Evolutionary conservation across 1,140 invertebrate genomes (phyloP), one percentile per base, ranked within the genome.

Genomic region (Drosophila novamexicana): DNA sequence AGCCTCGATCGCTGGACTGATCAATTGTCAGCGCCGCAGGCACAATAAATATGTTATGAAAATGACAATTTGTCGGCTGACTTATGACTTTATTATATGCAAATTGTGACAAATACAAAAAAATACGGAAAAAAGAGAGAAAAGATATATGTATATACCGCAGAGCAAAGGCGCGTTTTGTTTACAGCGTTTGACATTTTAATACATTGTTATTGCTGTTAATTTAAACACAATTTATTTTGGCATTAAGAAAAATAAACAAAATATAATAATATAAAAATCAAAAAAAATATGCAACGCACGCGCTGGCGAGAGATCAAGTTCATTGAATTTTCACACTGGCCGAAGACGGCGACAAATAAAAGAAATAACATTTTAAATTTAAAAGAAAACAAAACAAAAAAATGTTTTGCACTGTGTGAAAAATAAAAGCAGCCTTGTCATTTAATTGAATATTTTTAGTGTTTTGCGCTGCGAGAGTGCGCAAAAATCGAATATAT

Each of bases 21-120:
- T 9, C 29, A 72, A 68, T 49, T 61, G 53, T 7, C 37, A 14
- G 1, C 7, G 58, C 75, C 34, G 50, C 47, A 58, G 66, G 68
- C 75, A 79, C 83, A 88, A 88, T 79, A 88, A 88, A 82, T 79
- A 81, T 69, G 83, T 75, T 79, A 79, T 82, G 77, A 88, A 85
- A 69, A 59, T 76, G 79, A 76, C 82, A 86, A 88, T 86, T 88
- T 83, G 73, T 65, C 68, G 66, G 45, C 66, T 88, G 82, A 88
- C 85, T 86, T 86, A 83, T 79, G 79, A 83, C 79, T 88, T 88
- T 83, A 89, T 83, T 79, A 88, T 84, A 88, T 83, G 83, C 83
- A 88, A 86, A 88, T 86, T 86, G 79, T 79, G 79, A 82, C 80
- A 83, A 82, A 88, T 75, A 80, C 22, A 29, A 29, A 69, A 69